These are phyloP conservation scores for Ormyrus rosae DNA, from an alignment of 2,888 invertebrate species.

Conservation along the genomic window DNA sequence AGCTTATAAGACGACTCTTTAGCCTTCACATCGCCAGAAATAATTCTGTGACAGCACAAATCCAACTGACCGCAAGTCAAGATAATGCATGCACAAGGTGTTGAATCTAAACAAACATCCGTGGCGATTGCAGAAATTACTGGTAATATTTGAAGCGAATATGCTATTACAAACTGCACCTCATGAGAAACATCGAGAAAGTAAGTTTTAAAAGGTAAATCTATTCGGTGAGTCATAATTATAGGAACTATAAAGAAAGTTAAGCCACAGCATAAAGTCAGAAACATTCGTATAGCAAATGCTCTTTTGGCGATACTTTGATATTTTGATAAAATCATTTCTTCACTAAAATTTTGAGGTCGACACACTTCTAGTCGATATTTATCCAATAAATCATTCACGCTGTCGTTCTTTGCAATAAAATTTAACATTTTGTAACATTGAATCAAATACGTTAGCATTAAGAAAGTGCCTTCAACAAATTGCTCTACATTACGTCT, in stretches of 20 bases:
- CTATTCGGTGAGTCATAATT: neutral
- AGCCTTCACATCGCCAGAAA: too few species aligned
- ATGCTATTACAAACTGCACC: too few species aligned
- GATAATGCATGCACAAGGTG: neutral
- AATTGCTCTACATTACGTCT: neutral
- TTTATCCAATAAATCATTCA: constrained; percentile 4
- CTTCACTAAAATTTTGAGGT: constrained; percentile 19
- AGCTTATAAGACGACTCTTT: neutral
- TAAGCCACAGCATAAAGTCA: neutral
- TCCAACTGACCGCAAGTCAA: constrained; percentile 5
- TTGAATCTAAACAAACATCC: too few species aligned
- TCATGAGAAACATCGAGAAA: too few species aligned
- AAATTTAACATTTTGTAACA: constrained; percentile 33
- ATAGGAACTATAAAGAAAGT: neutral
- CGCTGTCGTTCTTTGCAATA: neutral
- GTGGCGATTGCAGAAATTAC: too few species aligned
- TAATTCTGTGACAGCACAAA: constrained; percentile 10
- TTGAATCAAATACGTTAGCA: neutral
- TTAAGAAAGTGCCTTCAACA: constrained; percentile 11
- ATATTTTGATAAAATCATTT: neutral
- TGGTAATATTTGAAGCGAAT: too few species aligned
- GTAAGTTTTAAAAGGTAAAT: neutral
- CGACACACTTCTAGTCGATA: constrained; percentile 15
- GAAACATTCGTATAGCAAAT: neutral
- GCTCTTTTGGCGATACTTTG: neutral